Evolutionary conservation across 2,888 invertebrate species (phyloP), one percentile per base, ranked within the genome.

Genomic region (Argyresthia albistria): DNA sequence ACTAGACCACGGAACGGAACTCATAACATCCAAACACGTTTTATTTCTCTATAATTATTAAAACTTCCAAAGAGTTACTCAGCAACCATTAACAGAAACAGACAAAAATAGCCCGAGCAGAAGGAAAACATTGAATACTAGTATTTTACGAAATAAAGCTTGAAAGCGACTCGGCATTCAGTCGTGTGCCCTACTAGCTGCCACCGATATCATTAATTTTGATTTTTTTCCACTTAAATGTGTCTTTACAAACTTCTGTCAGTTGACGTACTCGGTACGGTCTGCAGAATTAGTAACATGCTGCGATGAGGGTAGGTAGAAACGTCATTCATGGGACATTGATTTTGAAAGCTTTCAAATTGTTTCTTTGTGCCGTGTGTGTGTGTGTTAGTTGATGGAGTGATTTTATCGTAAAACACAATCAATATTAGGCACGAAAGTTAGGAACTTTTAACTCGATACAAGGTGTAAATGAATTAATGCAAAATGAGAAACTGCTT

Each of bases 161-260:
- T 72, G 69, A 69, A 76, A 73, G 69, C 68, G 67, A 65, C 42
- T 16, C 35, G 10, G 68, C 68, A 73, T 73, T 73, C 75, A 71
- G 69, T 71, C 66, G 62, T 77, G 73, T 80, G 80, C 79, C 80
- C 76, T 76, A 70, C 77, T 76, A 69, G 69, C 77, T 79, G 83
- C 80, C 83, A 80, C 73, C 69, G 74, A 77, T 80, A 81, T 83
- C 84, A 87, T 87, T 87, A 87, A 86, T 87, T 87, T 81, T 78
- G 80, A 81, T 83, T 86, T 86, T 84, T 86, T 82, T 76, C 76
- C 76, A 75, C 76, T 80, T 75, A 82, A 81, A 81, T 77, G 77
- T 82, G 79, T 81, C 84, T 84, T 84, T 84, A 83, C 79, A 82
- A 80, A 83, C 78, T 81, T 81, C 77, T 72, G 80, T 75, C 73